These are phyloP conservation scores for Cherax destructor DNA, from an alignment of 1,140 invertebrate genomes.

Conservation along the genomic window DNA sequence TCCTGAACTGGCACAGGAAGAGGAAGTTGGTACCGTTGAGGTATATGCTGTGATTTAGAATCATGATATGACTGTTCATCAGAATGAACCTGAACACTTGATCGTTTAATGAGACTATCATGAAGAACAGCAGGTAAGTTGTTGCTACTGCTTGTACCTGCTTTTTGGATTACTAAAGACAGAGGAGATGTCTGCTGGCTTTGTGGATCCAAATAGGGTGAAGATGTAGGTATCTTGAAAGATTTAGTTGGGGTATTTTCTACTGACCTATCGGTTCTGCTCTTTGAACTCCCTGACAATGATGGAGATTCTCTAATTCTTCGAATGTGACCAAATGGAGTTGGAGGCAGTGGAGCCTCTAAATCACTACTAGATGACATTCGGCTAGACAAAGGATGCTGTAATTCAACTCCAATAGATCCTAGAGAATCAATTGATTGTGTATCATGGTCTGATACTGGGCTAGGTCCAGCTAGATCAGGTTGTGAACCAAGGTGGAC, in stretches of 20 bases:
- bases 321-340: slow-evolving; percentile 42
- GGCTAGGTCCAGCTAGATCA: slow-evolving; percentile 31
- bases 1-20: slow-evolving; percentile 23
- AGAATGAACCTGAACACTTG: not conserved
- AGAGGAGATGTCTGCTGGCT: slow-evolving; percentile 56
- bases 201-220: slow-evolving; percentile 39
- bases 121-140: not conserved
- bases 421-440: slow-evolving; percentile 53
- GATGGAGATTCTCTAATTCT: slow-evolving; percentile 51
- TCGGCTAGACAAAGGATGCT: slow-evolving; percentile 34
- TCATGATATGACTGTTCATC: not conserved
- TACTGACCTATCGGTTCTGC: slow-evolving; percentile 38
- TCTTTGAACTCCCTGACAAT: slow-evolving; percentile 28
- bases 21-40: not conserved
- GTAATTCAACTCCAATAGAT: slow-evolving; percentile 57
- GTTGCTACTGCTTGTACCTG: not conserved
- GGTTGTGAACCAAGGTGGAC: slow-evolving; percentile 7
- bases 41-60: not conserved
- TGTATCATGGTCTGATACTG: slow-evolving; percentile 48
- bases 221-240: slow-evolving; percentile 41
- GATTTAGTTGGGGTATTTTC: slow-evolving; percentile 19
- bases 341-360: slow-evolving; percentile 18
- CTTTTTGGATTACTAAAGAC: slow-evolving; percentile 56
- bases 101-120: not conserved
- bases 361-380: slow-evolving; percentile 34